Evolutionary conservation across 2,113 vertebrate species (phyloP), one percentile per base, ranked within the genome.

Genomic region (Collichthys lucidus): DNA sequence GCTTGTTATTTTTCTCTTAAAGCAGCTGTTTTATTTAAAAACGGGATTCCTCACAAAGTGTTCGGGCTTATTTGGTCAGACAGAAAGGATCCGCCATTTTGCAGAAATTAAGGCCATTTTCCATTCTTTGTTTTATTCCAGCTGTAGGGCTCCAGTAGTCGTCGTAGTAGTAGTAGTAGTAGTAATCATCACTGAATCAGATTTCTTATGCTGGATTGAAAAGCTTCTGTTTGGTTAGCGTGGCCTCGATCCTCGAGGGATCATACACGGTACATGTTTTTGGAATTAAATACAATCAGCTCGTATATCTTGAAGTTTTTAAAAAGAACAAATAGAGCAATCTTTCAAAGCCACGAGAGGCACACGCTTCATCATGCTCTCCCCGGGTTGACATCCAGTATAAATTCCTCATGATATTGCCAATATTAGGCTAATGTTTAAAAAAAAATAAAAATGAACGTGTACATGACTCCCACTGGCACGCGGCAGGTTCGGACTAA

Each of bases 1-100:
- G 80, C 83, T 86, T 91, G 85, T 93, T 91, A 87, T 94, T 92
- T 88, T 89, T 86, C 87, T 90, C 80, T 88, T 87, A 84, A 89
- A 91, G 84, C 74, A 77, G 70, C 85, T 87, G 89, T 90, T 92
- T 91, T 85, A 83, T 92, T 81, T 85, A 79, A 93, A 79, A 93
- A 91, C 85, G 75, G 67, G 59, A 83, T 72, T 86, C 80, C 83
- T 87, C 71, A 64, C 82, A 77, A 78, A 83, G 89, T 49, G 73
- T 83, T 89, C 70, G 67, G 90, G 88, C 79, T 89, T 94, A 70
- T 94, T 94, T 93, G 91, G 91, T 89, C 86, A 88, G 77, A 50
- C 49, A 50, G 82, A 78, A 64, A 88, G 26, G 80, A 88, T 19
- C 59, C 7, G 76, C 77, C 84, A 89, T 89, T 92, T 91, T 90